A percentile compares a stretch with the other conserved stretches of the same genome.
Evolutionary conservation across 1,140 invertebrate genomes (phyloP).

Genomic region (Gryon sp.): DNA sequence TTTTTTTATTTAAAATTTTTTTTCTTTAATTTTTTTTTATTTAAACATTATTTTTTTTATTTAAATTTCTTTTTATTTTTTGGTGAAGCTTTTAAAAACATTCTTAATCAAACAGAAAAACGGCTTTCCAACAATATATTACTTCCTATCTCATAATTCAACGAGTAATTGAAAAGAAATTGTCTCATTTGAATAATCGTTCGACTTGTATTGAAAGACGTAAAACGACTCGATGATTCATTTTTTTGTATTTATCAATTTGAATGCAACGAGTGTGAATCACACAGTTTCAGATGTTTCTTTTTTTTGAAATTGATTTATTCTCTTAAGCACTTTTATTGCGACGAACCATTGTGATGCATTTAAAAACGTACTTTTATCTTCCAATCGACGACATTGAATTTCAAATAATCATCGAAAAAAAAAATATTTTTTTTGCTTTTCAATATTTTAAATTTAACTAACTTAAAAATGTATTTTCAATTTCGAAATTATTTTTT

Average conservation of each 20-base stretch:
- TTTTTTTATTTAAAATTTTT: too few species aligned
- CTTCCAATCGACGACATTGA: slow-evolving; percentile 5
- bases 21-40: too few species aligned
- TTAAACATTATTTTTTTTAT: background rate
- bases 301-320: slow-evolving; percentile 23
- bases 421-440: too few species aligned
- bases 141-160: too few species aligned
- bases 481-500: too few species aligned
- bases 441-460: too few species aligned
- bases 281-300: slow-evolving; percentile 17
- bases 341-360: slow-evolving; percentile 8
- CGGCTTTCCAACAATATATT: too few species aligned
- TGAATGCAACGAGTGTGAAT: slow-evolving; percentile 14
- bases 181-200: background rate
- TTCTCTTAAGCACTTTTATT: slow-evolving; percentile 27
- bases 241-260: slow-evolving; percentile 34
- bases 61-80: too few species aligned
- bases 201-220: slow-evolving; percentile 1
- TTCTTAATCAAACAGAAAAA: too few species aligned
- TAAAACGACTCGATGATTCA: slow-evolving; percentile 17
- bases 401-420: slow-evolving; percentile 20
- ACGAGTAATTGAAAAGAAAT: background rate
- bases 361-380: slow-evolving; percentile 29
- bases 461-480: too few species aligned
- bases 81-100: too few species aligned